Base-by-base conservation (phyloP, 92 coral and sea anemone species). In the Paragorgia papillata region DNA sequence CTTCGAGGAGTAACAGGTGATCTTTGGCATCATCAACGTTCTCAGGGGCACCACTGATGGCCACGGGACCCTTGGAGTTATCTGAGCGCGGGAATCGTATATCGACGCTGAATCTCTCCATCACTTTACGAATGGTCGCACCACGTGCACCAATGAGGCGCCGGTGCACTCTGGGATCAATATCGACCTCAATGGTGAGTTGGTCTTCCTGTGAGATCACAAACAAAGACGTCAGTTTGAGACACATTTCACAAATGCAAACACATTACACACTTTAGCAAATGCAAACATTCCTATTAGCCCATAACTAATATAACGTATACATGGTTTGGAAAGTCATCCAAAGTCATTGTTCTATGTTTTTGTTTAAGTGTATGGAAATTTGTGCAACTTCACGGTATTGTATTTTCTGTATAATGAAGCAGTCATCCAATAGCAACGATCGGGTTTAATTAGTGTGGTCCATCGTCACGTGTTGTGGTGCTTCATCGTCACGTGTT, bases 11-110 rank as follows among this genome's bases (percentile, higher is more conserved):
- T 61, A 91, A 66, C 48, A 95, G 83, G 55, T 95, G 97, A 51
- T 95, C 99, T 73, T 69, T 85, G 0, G 99, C 99, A 57, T 95
- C 99, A 21, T 95, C 97, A n/a, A 95, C 99, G 49, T 95, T 89
- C 7, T 83, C 90, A 27, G 86, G 92, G 20, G 77, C 82, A 19
- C 99, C 99, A n/a, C 87, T 76, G 66, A 95, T 90, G 66, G 76
- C 87, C 28, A 95, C 99, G 66, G 92, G 90, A 14, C 92, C 99
- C 22, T 84, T 79, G 43, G 86, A 77, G 90, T 89, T 92, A 40
- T 71, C 64, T 0, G 79, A 84, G 26, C 97, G 92, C 1, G 99
- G 99, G 85, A 95, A 95, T 40, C 99, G 97, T 34, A 95, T 91
- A 80, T 95, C 99, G 15, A 95, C 99, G 29, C 83, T 92, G 75